Conservation (phyloP, 1,140 invertebrate genomes). For the Drosophila athabasca region DNA sequence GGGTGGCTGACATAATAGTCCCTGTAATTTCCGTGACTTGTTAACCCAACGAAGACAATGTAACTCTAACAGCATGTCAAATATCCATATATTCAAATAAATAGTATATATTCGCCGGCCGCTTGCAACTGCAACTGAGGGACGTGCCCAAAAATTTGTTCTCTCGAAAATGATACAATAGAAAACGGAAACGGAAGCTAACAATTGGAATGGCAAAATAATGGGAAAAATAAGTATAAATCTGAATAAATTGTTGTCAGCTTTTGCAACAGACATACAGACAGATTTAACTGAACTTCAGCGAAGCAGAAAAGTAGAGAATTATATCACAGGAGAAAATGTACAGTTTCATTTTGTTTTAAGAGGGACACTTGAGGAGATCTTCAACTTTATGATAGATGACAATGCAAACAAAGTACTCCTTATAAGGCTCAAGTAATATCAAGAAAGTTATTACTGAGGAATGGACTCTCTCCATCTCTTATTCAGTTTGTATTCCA, state of each 20-base stretch:
- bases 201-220: slow-evolving; percentile 18
- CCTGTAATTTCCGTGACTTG: slow-evolving; percentile 49
- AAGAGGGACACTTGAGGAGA: neutral
- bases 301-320: slow-evolving; percentile 16
- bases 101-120: slow-evolving; percentile 20
- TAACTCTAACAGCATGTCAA: slow-evolving; percentile 47
- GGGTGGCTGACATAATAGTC: slow-evolving; percentile 13
- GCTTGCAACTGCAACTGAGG: slow-evolving; percentile 38
- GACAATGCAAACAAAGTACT: no score
- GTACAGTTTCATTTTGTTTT: slow-evolving; percentile 7
- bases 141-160: slow-evolving; percentile 23
- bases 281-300: slow-evolving; percentile 23
- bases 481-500: no score
- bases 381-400: neutral
- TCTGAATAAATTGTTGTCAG: slow-evolving; percentile 5
- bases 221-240: neutral
- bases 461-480: no score
- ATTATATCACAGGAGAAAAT: slow-evolving; percentile 21
- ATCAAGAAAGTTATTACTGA: no score
- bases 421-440: no score
- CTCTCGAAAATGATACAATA: slow-evolving; percentile 23
- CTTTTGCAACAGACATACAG: neutral
- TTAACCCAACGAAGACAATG: slow-evolving; percentile 44
- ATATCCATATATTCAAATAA: slow-evolving; percentile 9
- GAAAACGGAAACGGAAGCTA: slow-evolving; percentile 51